A percentile compares a stretch with the other conserved stretches of the same genome.
phyloP scores from a whole-genome alignment of 2,888 invertebrate genomes.

The Sympetrum striolatum region DNA sequence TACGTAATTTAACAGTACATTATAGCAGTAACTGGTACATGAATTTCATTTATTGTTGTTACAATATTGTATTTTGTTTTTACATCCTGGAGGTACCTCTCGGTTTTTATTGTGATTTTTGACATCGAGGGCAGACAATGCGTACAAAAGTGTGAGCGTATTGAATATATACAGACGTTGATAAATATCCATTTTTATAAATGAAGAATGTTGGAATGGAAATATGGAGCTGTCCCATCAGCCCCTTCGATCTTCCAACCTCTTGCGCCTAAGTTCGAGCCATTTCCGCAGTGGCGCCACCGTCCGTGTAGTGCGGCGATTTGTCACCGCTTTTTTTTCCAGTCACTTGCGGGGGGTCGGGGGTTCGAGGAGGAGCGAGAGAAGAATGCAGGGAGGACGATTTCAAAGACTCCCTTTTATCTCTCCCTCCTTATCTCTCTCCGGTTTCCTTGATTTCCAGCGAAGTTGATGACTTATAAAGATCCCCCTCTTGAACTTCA shows the following conservation, averaged over 20 bases:
- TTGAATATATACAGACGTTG: too few relatives aligned
- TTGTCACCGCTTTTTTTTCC: constrained; percentile 28
- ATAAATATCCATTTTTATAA: neutral
- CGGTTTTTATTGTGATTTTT: too few relatives aligned
- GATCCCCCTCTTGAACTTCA: neutral
- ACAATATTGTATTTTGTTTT: too few relatives aligned
- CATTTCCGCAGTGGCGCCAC: constrained; percentile 36
- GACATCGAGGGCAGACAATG: too few relatives aligned
- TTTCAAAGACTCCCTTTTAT: neutral
- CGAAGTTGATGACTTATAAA: constrained; percentile 19
- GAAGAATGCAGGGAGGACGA: neutral
- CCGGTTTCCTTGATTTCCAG: constrained; percentile 10
- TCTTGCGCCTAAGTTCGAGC: constrained; percentile 15
- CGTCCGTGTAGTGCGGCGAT: constrained; percentile 5
- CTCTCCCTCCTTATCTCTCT: neutral
- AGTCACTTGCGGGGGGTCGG: neutral
- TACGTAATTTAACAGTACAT: too few relatives aligned
- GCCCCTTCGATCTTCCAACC: neutral
- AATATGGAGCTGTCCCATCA: constrained; percentile 14
- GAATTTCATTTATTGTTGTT: too few relatives aligned
- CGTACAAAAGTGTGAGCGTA: too few relatives aligned
- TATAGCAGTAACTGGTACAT: too few relatives aligned
- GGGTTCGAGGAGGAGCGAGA: neutral
- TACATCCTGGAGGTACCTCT: too few relatives aligned
- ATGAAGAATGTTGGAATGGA: constrained; percentile 1